Conservation (phyloP, 2,888 invertebrate species). For the Biston stratarius region DNA sequence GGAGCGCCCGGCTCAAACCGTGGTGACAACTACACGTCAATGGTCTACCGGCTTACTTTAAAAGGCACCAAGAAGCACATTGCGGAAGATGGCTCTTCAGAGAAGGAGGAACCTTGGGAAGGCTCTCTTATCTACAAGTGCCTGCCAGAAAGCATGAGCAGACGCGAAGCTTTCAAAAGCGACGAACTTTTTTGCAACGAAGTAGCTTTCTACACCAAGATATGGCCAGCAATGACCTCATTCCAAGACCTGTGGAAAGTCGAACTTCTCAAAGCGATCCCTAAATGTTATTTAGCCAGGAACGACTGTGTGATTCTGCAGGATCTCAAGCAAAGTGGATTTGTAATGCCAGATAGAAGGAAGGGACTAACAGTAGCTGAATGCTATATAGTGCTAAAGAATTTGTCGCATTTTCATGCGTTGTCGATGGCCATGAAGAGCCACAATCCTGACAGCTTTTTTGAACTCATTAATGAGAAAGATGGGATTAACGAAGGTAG, state of each 20-base stretch:
- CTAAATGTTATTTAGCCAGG: constrained; percentile 87
- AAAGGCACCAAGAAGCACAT: constrained; percentile 77
- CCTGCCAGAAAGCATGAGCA: constrained; percentile 87
- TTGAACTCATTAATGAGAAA: constrained; percentile 77
- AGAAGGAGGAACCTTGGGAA: constrained; percentile 85
- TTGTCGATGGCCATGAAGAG: constrained; percentile 88
- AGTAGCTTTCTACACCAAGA: constrained; percentile 90
- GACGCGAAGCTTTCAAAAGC: constrained; percentile 90
- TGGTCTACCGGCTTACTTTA: constrained; percentile 88
- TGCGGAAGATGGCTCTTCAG: constrained; percentile 61
- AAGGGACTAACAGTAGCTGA: constrained; percentile 87
- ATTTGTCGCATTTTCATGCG: constrained; percentile 88
- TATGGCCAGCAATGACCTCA: constrained; percentile 88
- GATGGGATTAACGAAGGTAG: constrained; percentile 81
- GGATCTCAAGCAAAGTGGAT: constrained; percentile 87
- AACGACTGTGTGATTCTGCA: constrained; percentile 87
- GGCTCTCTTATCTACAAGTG: constrained; percentile 90
- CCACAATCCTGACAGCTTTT: constrained; percentile 85
- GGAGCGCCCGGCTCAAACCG: constrained; percentile 90
- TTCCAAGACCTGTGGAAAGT: constrained; percentile 84
- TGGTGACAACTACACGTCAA: constrained; percentile 92
- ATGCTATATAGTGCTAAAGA: constrained; percentile 85
- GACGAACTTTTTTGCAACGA: constrained; percentile 90
- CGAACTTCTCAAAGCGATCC: constrained; percentile 84
- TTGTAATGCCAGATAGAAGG: constrained; percentile 88